Percentiles rank a stretch among this genome's conserved stretches.
Conservation (phyloP, 2,113 vertebrate species). For the Nycticryphes semicollaris region DNA sequence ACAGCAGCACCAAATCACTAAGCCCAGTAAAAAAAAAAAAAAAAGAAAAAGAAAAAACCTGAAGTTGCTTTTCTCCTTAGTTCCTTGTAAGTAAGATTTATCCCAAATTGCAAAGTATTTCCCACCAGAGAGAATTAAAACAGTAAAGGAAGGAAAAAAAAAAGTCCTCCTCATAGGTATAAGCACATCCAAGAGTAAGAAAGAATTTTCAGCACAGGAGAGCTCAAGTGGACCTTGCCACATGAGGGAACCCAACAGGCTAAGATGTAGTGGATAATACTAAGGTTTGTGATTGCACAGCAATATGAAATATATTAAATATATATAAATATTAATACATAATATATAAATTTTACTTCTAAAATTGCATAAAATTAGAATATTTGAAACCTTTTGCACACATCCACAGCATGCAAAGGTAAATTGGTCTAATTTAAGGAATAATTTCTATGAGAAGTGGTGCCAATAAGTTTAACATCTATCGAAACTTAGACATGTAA, state of each 20-base stretch:
- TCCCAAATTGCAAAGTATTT: background rate
- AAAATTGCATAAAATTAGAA: background rate
- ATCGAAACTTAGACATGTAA: background rate
- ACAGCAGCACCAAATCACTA: background rate
- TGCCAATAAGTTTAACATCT: background rate
- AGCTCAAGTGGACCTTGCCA: background rate
- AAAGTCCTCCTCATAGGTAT: background rate
- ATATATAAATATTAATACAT: too few relatives aligned
- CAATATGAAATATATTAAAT: background rate
- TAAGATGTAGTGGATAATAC: fast-evolving
- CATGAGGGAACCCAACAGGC: background rate
- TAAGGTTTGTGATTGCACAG: background rate
- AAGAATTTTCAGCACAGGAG: background rate
- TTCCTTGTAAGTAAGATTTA: background rate
- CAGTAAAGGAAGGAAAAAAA: background rate
- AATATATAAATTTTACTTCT: background rate
- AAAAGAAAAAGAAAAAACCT: too few relatives aligned
- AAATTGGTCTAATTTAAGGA: background rate
- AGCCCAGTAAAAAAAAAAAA: background rate
- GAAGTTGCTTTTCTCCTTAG: background rate
- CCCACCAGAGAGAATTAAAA: background rate
- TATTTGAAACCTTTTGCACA: background rate
- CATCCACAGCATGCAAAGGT: background rate
- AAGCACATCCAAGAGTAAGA: background rate
- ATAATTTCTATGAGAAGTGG: background rate